Percentiles rank a stretch among this genome's conserved stretches.
phyloP scores from a whole-genome alignment of 2,797 vertebrate species.

The Caiman crocodilus region DNA sequence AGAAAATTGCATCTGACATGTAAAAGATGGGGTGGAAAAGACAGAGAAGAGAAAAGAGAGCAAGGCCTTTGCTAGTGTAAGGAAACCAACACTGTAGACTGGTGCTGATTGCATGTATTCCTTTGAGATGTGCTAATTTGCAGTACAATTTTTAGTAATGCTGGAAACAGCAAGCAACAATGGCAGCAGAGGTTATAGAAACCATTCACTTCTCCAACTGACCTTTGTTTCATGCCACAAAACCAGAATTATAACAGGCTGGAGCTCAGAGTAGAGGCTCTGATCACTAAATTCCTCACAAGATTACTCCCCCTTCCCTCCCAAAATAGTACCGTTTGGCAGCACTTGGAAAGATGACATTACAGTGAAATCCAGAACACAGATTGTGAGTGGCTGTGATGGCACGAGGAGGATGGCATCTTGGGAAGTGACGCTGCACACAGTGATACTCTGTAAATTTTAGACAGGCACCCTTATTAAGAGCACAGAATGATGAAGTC shows the following conservation, averaged over 20 bases:
- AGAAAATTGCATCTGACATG: background rate
- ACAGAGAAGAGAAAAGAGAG: background rate
- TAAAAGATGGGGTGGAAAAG: background rate
- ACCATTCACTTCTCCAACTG: background rate
- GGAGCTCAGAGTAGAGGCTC: constrained; percentile 27
- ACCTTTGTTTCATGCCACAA: constrained; percentile 39
- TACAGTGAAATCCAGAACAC: background rate
- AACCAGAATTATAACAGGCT: constrained; percentile 24
- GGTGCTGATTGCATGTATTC: background rate
- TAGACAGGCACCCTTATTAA: background rate
- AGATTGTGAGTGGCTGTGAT: background rate
- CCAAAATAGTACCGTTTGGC: background rate
- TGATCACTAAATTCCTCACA: constrained; percentile 29
- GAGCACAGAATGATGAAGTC: constrained; percentile 22
- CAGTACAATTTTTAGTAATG: background rate
- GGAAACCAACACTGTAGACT: background rate
- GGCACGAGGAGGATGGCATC: background rate
- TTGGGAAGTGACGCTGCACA: background rate
- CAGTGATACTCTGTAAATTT: background rate
- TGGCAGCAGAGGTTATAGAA: constrained; percentile 16
- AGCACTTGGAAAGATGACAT: background rate
- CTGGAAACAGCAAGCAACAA: background rate
- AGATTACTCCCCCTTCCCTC: constrained; percentile 14
- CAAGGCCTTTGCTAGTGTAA: background rate
- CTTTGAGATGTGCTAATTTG: background rate